Base-by-base conservation (phyloP, 2,888 invertebrate genomes). In the Tethea ocularis region DNA sequence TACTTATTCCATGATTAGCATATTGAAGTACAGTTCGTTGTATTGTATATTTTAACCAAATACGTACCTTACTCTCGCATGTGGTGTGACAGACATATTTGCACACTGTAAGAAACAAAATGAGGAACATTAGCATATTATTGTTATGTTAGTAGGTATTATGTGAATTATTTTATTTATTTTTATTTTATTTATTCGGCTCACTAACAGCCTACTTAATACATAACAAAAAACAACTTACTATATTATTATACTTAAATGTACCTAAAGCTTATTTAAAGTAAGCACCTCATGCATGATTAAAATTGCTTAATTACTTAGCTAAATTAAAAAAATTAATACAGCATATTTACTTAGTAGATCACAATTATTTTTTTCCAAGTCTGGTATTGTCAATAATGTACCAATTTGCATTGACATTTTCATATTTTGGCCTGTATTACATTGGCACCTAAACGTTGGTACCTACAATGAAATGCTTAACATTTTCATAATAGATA, bases 11-110 rank as follows among this genome's bases (percentile, higher is more conserved):
- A 36, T 36, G 3, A 36, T 36, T 36, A 4, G 36, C 15, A 36
- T 36, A 36, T 6, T 15, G 0, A 51, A 22, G 10, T 22, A 51
- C n/a, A 51, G 6, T 51, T 1, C 0, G 15, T 23, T 22, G 22
- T 52, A 24, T 15, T n/a, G 15, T 1, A n/a, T 15, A 24, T 11
- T 36, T 20, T 13, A 6, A 29, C 10, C 20, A 53, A 38, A 58
- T 64, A 82, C 95, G 91, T 93, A 96, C 96, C 95, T 96, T 96
- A 83, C 94, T 95, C 87, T 96, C 96, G 91, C 96, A 96, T 66
- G 95, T 93, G 84, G 95, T 95, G 89, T 96, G 96, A 84, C 96
- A 96, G 80, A 96, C 95, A 91, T 96, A 96, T 93, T 96, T 96
- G 94, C 96, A 96, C 68, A 96, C 96, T 96, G 96, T 80, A 96